A percentile compares a stretch with the other conserved stretches of the same genome.
These are phyloP conservation scores for Odontamblyopus lacepedii DNA, from an alignment of 2,797 vertebrate genomes.

Conservation along the genomic window DNA sequence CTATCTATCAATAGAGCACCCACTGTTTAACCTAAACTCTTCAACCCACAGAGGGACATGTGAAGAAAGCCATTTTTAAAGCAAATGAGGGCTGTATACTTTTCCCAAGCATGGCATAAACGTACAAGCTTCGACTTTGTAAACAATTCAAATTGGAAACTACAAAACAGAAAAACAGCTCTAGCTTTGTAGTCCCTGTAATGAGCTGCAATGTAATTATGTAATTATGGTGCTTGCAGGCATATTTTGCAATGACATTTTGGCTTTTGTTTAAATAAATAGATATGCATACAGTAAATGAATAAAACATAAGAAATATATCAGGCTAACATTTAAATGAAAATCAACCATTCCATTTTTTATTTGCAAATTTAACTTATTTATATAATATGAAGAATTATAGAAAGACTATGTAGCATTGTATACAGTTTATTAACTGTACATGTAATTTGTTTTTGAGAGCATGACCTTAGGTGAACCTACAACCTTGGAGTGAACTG, in stretches of 20 bases:
- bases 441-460: no score
- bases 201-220: neutral
- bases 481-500: constrained; percentile 26
- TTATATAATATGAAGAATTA: no score
- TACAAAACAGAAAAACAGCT: neutral
- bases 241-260: neutral
- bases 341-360: neutral
- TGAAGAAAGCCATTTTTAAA: constrained; percentile 30
- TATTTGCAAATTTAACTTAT: neutral
- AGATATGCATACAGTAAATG: neutral
- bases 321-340: neutral
- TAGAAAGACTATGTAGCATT: no score
- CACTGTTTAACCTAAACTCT: constrained; percentile 65
- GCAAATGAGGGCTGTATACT: constrained; percentile 6
- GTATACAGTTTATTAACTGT: no score
- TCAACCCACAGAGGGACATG: constrained; percentile 68
- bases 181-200: neutral
- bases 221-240: neutral
- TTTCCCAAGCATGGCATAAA: neutral
- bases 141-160: constrained; percentile 4
- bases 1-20: constrained; percentile 61
- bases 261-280: neutral
- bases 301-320: neutral
- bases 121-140: neutral
- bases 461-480: constrained; percentile 29